Evolutionary conservation across 1,140 invertebrate species (phyloP).

Genomic region (Apis mellifera): DNA sequence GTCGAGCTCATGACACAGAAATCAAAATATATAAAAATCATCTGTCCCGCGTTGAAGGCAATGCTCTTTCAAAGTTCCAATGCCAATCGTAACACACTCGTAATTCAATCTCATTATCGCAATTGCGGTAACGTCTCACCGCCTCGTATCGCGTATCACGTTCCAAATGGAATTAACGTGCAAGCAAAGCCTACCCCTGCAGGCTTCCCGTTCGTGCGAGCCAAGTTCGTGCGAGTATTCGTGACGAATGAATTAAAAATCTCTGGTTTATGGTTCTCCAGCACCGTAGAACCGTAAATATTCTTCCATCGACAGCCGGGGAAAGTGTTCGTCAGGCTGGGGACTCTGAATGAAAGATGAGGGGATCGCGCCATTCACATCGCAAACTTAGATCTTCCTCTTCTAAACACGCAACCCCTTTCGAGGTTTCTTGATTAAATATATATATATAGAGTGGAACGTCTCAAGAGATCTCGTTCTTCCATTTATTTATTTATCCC

Average conservation of each 20-base stretch:
- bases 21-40: too few species aligned
- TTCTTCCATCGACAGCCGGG: background rate
- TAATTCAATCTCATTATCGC: background rate
- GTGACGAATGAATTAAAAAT: conserved; percentile 7
- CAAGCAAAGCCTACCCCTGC: background rate
- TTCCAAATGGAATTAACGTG: conserved; percentile 8
- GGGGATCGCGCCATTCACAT: background rate
- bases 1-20: too few species aligned
- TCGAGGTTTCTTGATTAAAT: background rate
- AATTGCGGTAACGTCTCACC: background rate
- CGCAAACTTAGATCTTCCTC: background rate
- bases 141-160: background rate
- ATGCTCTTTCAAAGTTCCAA: background rate
- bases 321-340: conserved; percentile 9
- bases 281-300: background rate
- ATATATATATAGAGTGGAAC: too few species aligned
- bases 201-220: background rate
- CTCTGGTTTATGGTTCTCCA: background rate
- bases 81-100: background rate
- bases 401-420: too few species aligned
- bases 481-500: background rate
- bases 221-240: background rate
- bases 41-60: background rate
- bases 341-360: conserved; percentile 20
- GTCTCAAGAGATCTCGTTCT: too few species aligned